Percentiles rank a stretch among this genome's conserved stretches.
phyloP scores from a whole-genome alignment of 2,888 invertebrate genomes.

The Drosophila neutralis region DNA sequence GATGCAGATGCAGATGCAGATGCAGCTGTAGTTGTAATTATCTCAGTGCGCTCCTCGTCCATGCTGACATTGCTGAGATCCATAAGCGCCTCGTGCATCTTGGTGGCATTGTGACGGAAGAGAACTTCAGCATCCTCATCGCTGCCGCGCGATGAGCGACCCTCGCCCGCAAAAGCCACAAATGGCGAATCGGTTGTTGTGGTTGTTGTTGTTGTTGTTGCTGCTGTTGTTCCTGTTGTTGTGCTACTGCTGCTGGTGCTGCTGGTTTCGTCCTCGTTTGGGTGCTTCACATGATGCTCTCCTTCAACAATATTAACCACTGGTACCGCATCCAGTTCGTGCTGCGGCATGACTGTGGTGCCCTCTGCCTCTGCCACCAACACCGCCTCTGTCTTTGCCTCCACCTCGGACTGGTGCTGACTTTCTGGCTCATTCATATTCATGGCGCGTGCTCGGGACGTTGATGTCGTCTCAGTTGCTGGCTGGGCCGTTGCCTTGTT shows the following conservation, averaged over 20 bases:
- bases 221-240: conserved; percentile 24
- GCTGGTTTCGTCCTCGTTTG: conserved; percentile 39
- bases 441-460: conserved; percentile 82
- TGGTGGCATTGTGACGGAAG: conserved; percentile 57
- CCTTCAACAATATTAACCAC: conserved; percentile 80
- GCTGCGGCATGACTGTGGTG: conserved; percentile 52
- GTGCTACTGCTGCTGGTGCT: conserved; percentile 38
- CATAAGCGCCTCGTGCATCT: conserved; percentile 71
- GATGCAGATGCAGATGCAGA: conserved; percentile 6
- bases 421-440: conserved; percentile 73
- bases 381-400: conserved; percentile 12
- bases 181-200: conserved; percentile 52
- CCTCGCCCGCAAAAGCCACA: conserved; percentile 76
- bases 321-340: conserved; percentile 52
- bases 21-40: conserved; percentile 40
- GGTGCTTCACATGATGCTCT: conserved; percentile 59
- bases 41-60: conserved; percentile 85
- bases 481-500: conserved; percentile 75
- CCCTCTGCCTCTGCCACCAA: conserved; percentile 26
- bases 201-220: conserved; percentile 41
- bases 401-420: conserved; percentile 7
- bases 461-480: conserved; percentile 43
- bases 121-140: conserved; percentile 55
- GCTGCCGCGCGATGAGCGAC: conserved; percentile 71
- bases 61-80: conserved; percentile 93